phyloP scores from a whole-genome alignment of 2,888 invertebrate species.

The Phaonia tiefii region DNA sequence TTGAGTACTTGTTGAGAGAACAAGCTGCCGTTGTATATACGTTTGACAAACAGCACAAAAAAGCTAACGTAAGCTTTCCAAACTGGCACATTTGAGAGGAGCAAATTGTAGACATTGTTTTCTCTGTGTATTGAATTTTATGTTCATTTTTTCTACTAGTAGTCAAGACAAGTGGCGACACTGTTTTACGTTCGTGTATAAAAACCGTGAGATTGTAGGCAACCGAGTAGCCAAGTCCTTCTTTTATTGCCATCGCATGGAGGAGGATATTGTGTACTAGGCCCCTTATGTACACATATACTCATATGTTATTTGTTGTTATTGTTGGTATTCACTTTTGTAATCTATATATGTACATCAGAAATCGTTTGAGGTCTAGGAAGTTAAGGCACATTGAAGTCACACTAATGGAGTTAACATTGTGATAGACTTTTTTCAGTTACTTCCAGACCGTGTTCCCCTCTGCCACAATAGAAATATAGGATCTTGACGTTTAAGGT shows the following conservation, averaged over 20 bases:
- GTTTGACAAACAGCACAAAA: conserved; percentile 16
- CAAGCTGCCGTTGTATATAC: conserved; percentile 3
- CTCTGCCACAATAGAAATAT: too few species aligned
- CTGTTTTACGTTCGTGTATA: conserved; percentile 45
- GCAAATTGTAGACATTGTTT: background rate
- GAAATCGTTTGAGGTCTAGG: background rate
- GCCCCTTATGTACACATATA: background rate
- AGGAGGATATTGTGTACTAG: conserved; percentile 44
- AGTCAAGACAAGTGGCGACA: conserved; percentile 65
- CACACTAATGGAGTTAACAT: too few species aligned
- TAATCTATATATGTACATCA: background rate
- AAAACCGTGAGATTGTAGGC: conserved; percentile 49
- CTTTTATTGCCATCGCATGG: conserved; percentile 15
- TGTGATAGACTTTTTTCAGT: too few species aligned
- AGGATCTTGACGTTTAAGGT: too few species aligned
- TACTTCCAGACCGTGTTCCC: too few species aligned
- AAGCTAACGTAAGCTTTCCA: conserved; percentile 51
- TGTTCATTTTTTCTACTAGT: conserved; percentile 48
- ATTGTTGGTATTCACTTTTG: conserved; percentile 3
- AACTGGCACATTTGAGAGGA: background rate
- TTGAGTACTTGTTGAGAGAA: conserved; percentile 8
- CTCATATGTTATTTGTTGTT: conserved; percentile 28
- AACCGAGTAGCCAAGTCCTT: conserved; percentile 24
- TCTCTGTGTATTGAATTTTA: conserved; percentile 26
- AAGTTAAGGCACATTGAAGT: too few species aligned